Evolutionary conservation across 2,888 invertebrate species (phyloP).

Genomic region (Callosobruchus maculatus): DNA sequence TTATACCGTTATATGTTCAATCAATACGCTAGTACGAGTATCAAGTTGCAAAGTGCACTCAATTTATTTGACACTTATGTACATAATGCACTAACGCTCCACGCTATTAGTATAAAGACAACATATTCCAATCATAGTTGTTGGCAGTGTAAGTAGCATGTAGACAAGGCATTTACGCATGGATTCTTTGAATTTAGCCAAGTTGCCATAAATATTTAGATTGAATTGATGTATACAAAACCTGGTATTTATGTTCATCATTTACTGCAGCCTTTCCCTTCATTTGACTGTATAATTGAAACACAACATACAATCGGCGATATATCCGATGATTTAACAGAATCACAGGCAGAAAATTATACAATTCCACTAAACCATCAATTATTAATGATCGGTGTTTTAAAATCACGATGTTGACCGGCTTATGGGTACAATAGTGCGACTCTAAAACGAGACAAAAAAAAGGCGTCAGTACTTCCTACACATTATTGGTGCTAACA

Average conservation of each 20-base stretch:
- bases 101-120: background rate
- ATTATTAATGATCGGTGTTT: no score
- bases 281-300: background rate
- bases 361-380: no score
- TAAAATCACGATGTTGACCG: no score
- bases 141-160: background rate
- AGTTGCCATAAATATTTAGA: background rate
- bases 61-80: background rate
- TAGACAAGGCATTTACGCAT: background rate
- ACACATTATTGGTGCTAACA: no score
- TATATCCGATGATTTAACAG: background rate
- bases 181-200: background rate
- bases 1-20: background rate
- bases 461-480: no score
- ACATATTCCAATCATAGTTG: background rate
- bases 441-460: no score
- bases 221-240: background rate
- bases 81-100: background rate
- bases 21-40: background rate
- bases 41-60: background rate
- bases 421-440: no score
- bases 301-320: background rate
- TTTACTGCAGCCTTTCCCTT: no score
- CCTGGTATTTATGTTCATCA: background rate
- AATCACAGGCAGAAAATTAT: no score